phyloP scores from a whole-genome alignment of 2,113 vertebrate genomes.

The Nymphicus hollandicus region DNA sequence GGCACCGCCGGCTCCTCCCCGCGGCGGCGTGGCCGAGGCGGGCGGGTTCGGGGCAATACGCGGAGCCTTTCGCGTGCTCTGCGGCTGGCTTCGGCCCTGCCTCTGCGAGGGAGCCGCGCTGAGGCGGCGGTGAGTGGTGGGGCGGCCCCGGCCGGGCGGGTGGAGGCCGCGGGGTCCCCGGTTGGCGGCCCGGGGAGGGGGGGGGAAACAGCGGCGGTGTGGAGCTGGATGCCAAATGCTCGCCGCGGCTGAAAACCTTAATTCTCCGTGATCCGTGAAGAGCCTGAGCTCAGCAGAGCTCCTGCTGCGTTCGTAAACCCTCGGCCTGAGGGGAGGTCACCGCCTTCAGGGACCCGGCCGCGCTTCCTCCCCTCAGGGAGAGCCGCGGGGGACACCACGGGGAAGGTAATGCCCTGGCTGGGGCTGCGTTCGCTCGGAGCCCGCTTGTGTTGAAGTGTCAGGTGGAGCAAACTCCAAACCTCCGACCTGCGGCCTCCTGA shows the following conservation, averaged over 20 bases:
- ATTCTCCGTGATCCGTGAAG: not conserved
- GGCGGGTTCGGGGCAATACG: not conserved
- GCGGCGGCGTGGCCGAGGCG: not conserved
- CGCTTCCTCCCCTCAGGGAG: not conserved
- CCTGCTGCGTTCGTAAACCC: not conserved
- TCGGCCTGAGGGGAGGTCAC: not conserved
- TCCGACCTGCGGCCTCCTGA: not conserved
- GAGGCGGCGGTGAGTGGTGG: not conserved
- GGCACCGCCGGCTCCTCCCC: not conserved
- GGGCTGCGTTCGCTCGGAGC: not conserved
- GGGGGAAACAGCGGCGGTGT: not conserved
- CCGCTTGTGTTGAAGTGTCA: not conserved
- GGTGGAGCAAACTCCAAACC: accelerated
- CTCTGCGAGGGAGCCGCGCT: not conserved
- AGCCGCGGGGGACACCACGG: not conserved
- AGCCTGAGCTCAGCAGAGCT: not conserved
- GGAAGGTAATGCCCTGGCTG: not conserved
- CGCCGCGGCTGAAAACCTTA: not conserved
- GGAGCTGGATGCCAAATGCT: no score
- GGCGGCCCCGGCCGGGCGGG: not conserved
- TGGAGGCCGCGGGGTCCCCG: not conserved
- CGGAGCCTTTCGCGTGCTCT: not conserved
- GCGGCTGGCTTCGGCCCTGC: not conserved
- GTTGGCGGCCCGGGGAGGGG: not conserved
- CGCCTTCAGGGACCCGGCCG: no score